Evolutionary conservation across 2,113 vertebrate species (phyloP).

Genomic region (Dipodomys ordii): DNA sequence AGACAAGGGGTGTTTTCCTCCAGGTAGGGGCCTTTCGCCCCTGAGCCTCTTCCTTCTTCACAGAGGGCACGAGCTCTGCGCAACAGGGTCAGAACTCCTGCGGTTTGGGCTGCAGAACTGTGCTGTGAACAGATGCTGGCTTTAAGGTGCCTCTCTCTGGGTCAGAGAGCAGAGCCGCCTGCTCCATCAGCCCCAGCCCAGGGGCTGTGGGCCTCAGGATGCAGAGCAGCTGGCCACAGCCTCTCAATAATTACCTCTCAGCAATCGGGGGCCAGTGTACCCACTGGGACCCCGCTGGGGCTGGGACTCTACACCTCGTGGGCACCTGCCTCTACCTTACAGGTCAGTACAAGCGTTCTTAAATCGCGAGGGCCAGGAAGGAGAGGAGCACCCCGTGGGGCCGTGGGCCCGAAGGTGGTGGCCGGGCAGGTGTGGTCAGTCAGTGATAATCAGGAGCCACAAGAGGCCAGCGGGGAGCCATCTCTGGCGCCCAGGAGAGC

Average conservation of each 20-base stretch:
- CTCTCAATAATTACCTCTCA: not conserved
- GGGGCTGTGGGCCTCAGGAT: not conserved
- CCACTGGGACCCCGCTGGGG: not conserved
- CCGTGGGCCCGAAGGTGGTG: too few relatives aligned
- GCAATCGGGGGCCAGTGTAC: not conserved
- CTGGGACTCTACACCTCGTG: too few relatives aligned
- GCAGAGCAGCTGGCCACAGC: not conserved
- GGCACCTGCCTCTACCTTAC: not conserved
- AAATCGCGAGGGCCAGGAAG: too few relatives aligned
- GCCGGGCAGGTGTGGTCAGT: too few relatives aligned
- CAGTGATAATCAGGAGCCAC: not conserved
- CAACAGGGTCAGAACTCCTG: conserved; percentile 29
- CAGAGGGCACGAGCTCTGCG: conserved; percentile 20
- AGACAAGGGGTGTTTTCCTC: too few relatives aligned
- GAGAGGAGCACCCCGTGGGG: too few relatives aligned
- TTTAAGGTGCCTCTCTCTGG: not conserved
- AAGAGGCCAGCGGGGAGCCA: not conserved
- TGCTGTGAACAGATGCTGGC: not conserved
- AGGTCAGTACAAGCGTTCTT: not conserved
- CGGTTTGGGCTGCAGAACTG: not conserved
- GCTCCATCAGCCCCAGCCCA: not conserved
- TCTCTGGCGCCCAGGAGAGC: not conserved
- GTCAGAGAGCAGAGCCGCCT: not conserved
- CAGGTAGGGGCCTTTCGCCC: not conserved
- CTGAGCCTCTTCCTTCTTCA: conserved; percentile 41